phyloP scores from a whole-genome alignment of 2,797 vertebrate species.

The Botia kubotai region DNA sequence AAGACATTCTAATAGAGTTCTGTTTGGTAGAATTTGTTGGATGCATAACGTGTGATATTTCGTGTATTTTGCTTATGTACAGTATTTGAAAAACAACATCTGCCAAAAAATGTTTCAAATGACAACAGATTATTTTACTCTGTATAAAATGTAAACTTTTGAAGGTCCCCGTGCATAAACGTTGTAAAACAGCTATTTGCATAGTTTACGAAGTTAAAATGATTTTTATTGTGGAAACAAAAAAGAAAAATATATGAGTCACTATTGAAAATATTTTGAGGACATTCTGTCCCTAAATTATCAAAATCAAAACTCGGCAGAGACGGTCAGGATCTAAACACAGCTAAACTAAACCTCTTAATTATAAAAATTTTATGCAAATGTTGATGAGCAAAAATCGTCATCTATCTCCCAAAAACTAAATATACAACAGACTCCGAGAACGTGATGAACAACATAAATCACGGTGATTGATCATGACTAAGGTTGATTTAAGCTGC shows the following conservation, averaged over 20 bases:
- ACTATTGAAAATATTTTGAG: conserved; percentile 21
- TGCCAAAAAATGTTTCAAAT: neutral
- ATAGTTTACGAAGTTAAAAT: no score
- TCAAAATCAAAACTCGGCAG: neutral
- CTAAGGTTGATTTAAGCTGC: neutral
- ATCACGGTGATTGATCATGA: neutral
- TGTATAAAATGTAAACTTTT: neutral
- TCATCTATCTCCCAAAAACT: neutral
- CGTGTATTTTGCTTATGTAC: neutral
- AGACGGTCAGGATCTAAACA: neutral
- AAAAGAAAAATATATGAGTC: neutral
- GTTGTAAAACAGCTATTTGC: neutral
- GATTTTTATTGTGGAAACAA: neutral
- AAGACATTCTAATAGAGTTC: neutral
- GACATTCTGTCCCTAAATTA: neutral
- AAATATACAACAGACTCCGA: neutral
- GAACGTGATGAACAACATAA: neutral
- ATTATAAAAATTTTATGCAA: neutral
- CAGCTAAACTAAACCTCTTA: neutral
- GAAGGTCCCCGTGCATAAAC: neutral
- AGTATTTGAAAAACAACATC: no score
- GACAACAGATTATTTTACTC: neutral
- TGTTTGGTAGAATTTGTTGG: neutral
- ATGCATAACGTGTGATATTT: neutral
- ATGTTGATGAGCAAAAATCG: neutral